Evolutionary conservation across 2,797 vertebrate genomes (phyloP), one percentile per base, ranked within the genome.

Genomic region (Schizothorax lantsangensis): DNA sequence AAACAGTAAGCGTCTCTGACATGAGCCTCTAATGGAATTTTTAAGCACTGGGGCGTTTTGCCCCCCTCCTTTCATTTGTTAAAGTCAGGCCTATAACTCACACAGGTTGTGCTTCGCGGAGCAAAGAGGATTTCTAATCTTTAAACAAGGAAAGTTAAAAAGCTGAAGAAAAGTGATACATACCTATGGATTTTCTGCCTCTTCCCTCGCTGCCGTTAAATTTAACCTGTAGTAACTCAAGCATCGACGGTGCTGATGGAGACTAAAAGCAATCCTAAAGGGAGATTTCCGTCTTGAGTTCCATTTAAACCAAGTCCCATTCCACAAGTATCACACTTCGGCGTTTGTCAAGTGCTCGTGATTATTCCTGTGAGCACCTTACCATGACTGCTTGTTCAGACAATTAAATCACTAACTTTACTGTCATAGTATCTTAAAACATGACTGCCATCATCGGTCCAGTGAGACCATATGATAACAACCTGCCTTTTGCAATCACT

Each of bases 21-120:
- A 82, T 88, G 66, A 69, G 47, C 82, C 85, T 86, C 74, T 89
- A 85, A 89, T 90, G 84, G 88, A 89, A 90, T 90, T 83, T 81
- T 87, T 79, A 49, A 85, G 86, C 87, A 78, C 17, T 30, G 57
- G 12, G 77, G 81, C 86, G 45, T 85, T 85, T 79, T 80, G 49
- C 64, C 66, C 77, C 57, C 66, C 66, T 85, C 84, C 12, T 79
- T 85, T 69, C 68, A 85, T 85, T 85, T 85, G 84, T 79, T 79
- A 85, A 79, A 79, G 75, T 45, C 84, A 79, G 38, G 17, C 66
- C 38, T 62, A 59, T 79, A 79, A 71, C 66, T 59, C 66, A 45
- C 77, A 85, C 84, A 79, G 77, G 84, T 79, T 79, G 84, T 85
- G 84, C 77, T 85, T 79, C 26, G 5, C 0, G 11, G 77, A 85